Conservation (phyloP, 2,888 invertebrate species). For the Mamestra brassicae region DNA sequence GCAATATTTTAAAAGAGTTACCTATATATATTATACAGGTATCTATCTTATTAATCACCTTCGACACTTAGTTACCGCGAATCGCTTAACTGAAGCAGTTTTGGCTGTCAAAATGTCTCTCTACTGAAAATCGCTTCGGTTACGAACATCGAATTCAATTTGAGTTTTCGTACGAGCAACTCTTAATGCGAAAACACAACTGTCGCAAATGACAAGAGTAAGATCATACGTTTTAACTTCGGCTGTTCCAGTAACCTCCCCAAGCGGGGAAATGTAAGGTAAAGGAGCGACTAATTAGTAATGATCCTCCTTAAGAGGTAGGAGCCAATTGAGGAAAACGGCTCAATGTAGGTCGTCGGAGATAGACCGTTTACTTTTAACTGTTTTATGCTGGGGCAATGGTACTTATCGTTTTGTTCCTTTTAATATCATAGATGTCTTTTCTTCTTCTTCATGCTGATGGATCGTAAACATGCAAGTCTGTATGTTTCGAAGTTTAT, state of each 20-base stretch:
- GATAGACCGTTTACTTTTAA: slow-evolving; percentile 1
- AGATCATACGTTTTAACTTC: slow-evolving; percentile 2
- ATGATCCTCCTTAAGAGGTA: slow-evolving; percentile 47
- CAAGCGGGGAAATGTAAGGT: slow-evolving; percentile 28
- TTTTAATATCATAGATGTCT: neutral
- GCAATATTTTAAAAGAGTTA: neutral
- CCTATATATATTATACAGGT: neutral
- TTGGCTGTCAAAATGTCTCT: neutral
- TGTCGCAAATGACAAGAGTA: neutral
- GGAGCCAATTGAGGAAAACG: slow-evolving; percentile 50
- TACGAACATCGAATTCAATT: slow-evolving; percentile 11
- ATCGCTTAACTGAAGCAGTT: too few species aligned
- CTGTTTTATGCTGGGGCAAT: neutral
- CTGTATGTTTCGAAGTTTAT: too few species aligned
- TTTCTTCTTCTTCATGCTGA: too few species aligned
- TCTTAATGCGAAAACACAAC: neutral
- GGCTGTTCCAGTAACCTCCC: slow-evolving; percentile 17
- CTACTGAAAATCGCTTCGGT: neutral
- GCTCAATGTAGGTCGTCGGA: slow-evolving; percentile 22
- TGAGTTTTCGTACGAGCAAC: neutral
- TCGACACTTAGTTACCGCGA: neutral
- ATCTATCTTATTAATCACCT: neutral
- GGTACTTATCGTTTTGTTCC: slow-evolving; percentile 2
- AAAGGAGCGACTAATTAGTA: slow-evolving; percentile 36
- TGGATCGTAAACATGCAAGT: too few species aligned